Percentiles rank a stretch among this genome's conserved stretches.
Evolutionary conservation across 2,888 invertebrate genomes (phyloP).

Genomic region (Protophormia terraenovae): DNA sequence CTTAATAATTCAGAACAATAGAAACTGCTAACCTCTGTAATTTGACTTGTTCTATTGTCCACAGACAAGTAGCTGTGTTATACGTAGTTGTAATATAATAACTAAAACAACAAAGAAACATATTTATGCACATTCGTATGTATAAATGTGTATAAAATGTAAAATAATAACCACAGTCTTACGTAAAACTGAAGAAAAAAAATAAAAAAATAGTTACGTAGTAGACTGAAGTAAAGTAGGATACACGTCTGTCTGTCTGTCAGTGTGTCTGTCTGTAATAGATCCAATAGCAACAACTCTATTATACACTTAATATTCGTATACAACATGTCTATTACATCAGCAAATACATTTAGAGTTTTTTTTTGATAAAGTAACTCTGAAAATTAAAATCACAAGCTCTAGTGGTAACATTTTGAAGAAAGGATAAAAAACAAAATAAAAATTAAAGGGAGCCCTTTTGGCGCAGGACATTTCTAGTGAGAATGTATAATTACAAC

Average conservation of each 20-base stretch:
- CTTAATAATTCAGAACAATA: not conserved
- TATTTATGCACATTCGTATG: no score
- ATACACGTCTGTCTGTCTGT: not conserved
- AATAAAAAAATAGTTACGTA: not conserved
- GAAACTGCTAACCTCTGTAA: not conserved
- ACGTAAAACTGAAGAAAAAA: not conserved
- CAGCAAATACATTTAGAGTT: not conserved
- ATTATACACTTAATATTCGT: not conserved
- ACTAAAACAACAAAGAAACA: not conserved
- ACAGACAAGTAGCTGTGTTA: not conserved
- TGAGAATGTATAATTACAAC: not conserved
- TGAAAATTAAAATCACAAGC: not conserved
- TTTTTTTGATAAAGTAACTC: not conserved
- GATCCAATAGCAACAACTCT: not conserved
- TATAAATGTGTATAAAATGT: not conserved
- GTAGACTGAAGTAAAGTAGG: not conserved
- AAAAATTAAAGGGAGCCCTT: not conserved
- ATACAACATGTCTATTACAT: constrained; percentile 11
- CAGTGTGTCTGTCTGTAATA: not conserved
- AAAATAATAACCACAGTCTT: not conserved
- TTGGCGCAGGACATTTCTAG: constrained; percentile 9
- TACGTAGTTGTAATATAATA: not conserved
- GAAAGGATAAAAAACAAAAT: not conserved
- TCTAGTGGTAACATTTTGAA: not conserved
- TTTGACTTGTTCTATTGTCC: not conserved